Percentiles rank a stretch among this genome's conserved stretches.
Conservation (phyloP, 2,888 invertebrate genomes). For the Pristionchus fissidentatus region DNA sequence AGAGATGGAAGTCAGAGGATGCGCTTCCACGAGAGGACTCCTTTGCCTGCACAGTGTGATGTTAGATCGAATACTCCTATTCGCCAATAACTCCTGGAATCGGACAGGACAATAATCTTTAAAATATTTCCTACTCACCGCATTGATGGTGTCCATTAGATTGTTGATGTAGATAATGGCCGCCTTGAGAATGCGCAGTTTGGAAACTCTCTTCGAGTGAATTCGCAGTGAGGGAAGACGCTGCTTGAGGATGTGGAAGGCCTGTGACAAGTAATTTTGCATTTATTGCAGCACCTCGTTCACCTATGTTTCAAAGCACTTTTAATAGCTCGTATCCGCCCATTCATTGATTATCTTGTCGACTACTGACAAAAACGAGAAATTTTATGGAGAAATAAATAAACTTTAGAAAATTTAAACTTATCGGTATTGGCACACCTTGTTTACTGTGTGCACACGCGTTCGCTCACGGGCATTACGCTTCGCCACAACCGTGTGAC, state of each 20-base stretch:
- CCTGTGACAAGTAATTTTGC: constrained; percentile 51
- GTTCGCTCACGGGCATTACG: constrained; percentile 74
- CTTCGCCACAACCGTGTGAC: constrained; percentile 68
- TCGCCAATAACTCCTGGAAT: not conserved
- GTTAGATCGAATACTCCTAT: not conserved
- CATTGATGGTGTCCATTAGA: constrained; percentile 55
- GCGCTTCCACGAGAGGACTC: not conserved
- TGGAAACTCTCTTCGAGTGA: constrained; percentile 72
- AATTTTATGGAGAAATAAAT: not conserved
- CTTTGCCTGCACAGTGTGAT: not conserved
- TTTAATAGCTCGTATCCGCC: too few species aligned
- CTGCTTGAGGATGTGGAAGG: constrained; percentile 67
- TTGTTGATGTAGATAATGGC: constrained; percentile 73
- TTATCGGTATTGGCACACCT: constrained; percentile 54
- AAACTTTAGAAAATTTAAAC: not conserved
- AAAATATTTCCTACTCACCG: constrained; percentile 28
- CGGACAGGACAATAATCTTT: not conserved
- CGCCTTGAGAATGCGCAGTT: constrained; percentile 68
- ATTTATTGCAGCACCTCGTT: not conserved
- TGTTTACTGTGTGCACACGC: constrained; percentile 72
- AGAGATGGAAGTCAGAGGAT: constrained; percentile 3
- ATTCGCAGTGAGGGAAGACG: constrained; percentile 66
- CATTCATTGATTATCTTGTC: too few species aligned
- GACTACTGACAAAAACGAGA: too few species aligned
- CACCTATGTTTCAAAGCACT: not conserved